These are phyloP conservation scores for Chiloscyllium punctatum DNA, from an alignment of 2,797 vertebrate genomes.

Conservation along the genomic window DNA sequence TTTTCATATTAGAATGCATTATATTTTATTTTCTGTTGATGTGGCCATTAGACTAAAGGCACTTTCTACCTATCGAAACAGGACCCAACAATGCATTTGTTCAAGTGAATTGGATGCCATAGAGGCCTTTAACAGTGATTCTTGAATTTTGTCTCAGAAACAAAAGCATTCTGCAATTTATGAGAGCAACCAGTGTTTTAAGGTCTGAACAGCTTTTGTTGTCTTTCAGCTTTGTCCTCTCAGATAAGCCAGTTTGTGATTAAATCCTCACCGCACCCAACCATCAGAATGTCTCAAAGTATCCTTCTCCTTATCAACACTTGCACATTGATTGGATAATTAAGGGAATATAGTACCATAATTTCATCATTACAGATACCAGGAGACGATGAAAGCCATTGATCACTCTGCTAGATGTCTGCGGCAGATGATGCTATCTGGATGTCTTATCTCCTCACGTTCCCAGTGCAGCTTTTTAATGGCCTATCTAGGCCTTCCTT, in stretches of 20 bases:
- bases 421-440: slow-evolving; percentile 34
- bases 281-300: slow-evolving; percentile 30
- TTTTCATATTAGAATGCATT: neutral
- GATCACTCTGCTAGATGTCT: slow-evolving; percentile 30
- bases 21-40: neutral
- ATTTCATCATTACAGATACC: slow-evolving; percentile 35
- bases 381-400: slow-evolving; percentile 23
- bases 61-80: neutral
- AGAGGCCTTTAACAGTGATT: slow-evolving; percentile 8
- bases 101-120: neutral
- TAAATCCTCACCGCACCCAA: slow-evolving; percentile 2
- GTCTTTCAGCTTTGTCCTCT: slow-evolving; percentile 14
- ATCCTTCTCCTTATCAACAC: slow-evolving; percentile 36
- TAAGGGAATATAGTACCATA: slow-evolving; percentile 37
- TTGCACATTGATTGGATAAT: slow-evolving; percentile 31
- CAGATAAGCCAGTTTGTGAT: slow-evolving; percentile 31
- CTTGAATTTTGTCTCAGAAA: neutral
- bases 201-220: slow-evolving; percentile 5
- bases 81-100: neutral
- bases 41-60: neutral
- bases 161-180: neutral
- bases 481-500: neutral
- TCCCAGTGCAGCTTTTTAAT: slow-evolving; percentile 24
- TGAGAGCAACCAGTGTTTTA: neutral
- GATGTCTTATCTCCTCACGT: slow-evolving; percentile 31